phyloP scores from a whole-genome alignment of 2,797 vertebrate genomes.

The Miichthys miiuy region DNA sequence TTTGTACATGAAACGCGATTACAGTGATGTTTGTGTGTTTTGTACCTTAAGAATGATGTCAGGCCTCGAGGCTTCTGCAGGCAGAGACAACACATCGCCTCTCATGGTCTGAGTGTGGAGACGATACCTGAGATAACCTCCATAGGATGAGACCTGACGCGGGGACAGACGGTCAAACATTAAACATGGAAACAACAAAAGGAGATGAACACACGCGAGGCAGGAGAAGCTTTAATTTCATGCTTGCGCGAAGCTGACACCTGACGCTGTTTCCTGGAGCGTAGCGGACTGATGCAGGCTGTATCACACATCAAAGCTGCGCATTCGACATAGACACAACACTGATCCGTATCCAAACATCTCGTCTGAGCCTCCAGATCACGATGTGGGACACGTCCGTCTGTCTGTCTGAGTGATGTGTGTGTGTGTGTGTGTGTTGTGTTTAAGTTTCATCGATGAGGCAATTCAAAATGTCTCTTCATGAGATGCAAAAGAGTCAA shows the following conservation, averaged over 20 bases:
- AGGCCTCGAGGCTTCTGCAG: slow-evolving; percentile 88
- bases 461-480: background rate
- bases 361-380: slow-evolving; percentile 21
- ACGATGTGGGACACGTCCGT: background rate
- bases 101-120: slow-evolving; percentile 91
- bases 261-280: slow-evolving; percentile 32
- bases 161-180: background rate
- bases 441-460: too few relatives aligned
- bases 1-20: too few relatives aligned
- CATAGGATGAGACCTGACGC: slow-evolving; percentile 92
- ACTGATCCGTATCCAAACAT: slow-evolving; percentile 38
- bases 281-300: slow-evolving; percentile 22
- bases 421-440: background rate
- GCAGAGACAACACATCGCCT: slow-evolving; percentile 89
- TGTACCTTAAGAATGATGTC: slow-evolving; percentile 94
- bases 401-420: background rate
- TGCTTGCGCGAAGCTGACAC: background rate
- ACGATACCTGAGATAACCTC: slow-evolving; percentile 90
- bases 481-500: too few relatives aligned
- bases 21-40: background rate
- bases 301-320: slow-evolving; percentile 33
- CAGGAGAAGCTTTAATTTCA: slow-evolving; percentile 3
- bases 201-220: background rate
- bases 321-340: slow-evolving; percentile 11
- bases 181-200: background rate